Evolutionary conservation across 2,113 vertebrate genomes (phyloP).

Genomic region (Alligator sinensis): DNA sequence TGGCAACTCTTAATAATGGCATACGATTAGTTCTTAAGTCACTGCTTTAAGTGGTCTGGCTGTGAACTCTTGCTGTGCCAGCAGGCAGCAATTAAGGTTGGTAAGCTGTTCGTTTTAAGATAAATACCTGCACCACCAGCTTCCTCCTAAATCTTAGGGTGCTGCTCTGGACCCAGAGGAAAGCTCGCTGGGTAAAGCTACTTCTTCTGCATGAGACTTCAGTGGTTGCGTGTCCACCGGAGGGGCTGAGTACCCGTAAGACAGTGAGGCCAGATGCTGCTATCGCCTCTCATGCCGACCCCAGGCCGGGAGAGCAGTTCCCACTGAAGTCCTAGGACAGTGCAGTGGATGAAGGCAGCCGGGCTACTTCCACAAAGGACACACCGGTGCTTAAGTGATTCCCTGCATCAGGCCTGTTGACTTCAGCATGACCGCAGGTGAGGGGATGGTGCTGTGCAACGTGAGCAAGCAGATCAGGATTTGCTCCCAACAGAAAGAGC

Average conservation of each 20-base stretch:
- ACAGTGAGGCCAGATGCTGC: background rate
- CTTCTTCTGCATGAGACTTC: background rate
- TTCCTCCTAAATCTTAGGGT: rapidly evolving
- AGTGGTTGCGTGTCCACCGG: background rate
- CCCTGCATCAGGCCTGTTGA: rapidly evolving
- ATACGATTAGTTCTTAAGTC: background rate
- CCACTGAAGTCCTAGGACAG: background rate
- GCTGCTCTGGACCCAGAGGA: background rate
- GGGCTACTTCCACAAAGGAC: background rate
- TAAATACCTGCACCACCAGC: background rate
- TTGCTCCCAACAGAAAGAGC: background rate
- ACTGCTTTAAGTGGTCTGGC: background rate
- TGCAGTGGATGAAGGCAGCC: background rate
- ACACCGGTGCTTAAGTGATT: background rate
- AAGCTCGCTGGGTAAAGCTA: background rate
- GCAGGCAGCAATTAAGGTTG: background rate
- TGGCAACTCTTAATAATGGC: background rate
- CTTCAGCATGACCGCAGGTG: background rate
- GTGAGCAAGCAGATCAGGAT: rapidly evolving
- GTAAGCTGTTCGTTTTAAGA: background rate
- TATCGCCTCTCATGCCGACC: rapidly evolving
- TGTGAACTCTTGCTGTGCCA: rapidly evolving
- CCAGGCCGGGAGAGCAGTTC: background rate
- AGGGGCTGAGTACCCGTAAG: too few relatives aligned
- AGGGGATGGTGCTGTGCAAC: background rate